Evolutionary conservation across 1,140 invertebrate genomes (phyloP), one percentile per base, ranked within the genome.

Genomic region (Macrobrachium nipponense): DNA sequence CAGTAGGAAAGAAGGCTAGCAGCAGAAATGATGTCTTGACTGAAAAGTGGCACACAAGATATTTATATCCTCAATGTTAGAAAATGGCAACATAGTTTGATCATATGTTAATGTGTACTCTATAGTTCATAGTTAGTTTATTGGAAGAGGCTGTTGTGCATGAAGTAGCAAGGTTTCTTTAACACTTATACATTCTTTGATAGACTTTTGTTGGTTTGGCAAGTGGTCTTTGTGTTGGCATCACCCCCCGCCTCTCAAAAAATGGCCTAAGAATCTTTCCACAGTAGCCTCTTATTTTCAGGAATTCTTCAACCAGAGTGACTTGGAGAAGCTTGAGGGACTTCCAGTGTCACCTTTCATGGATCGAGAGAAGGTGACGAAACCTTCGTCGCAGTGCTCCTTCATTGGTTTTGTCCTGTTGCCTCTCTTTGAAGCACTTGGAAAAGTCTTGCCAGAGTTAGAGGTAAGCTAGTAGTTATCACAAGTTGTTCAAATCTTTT

Each of bases 321-420:
- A 96, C 87, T 94, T 95, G 11, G 96, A 97, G 90, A 97, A 97
- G 90, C 92, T 95, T 64, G 95, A 96, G 91, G 96, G 96, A 12
- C 92, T 97, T 82, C 96, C 96, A 3, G 95, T 97, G 1, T 96
- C 96, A 11, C 96, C 96, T 0, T 97, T 97, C 90, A 97, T 97
- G 96, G 96, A 97, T 90, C 93, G 96, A n/a, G 95, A 97, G 85
- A 96, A 96, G 92, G 95, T 97, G 17, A 96, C 95, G 62, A 97
- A 97, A 91, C 95, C 95, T 6, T 95, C 95, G 44, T 96, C 96
- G 0, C 96, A 97, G 90, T 95, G 95, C 90, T 95, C 95, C 80
- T 97, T 97, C 91, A 97, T 97, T 89, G 95, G 96, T 23, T 93
- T 96, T 89, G 96, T 97, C 59, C 92, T 97, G 2, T 91, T 97